These are phyloP conservation scores for Delphinus delphis DNA, from an alignment of 2,113 vertebrate genomes.

Conservation along the genomic window DNA sequence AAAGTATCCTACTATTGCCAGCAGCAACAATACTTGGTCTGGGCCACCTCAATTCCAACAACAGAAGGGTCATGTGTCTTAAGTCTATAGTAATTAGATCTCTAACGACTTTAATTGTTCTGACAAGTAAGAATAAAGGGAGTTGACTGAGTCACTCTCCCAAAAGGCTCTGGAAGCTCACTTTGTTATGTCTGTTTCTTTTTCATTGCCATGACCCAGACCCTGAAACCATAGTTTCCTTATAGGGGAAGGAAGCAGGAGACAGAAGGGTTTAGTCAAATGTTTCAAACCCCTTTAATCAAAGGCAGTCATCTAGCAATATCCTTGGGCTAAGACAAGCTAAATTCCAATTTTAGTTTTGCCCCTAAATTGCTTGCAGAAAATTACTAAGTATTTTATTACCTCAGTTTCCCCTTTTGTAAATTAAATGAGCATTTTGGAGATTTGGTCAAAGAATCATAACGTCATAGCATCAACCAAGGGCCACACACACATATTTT, in stretches of 20 bases:
- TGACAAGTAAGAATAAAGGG: slow-evolving; percentile 38
- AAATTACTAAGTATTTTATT: slow-evolving; percentile 44
- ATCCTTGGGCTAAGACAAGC: neutral
- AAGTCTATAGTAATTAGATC: slow-evolving; percentile 3
- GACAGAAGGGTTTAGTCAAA: slow-evolving; percentile 25
- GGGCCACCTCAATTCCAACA: slow-evolving; percentile 25
- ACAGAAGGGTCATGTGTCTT: neutral
- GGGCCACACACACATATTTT: neutral
- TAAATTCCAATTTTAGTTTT: slow-evolving; percentile 52
- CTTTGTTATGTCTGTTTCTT: slow-evolving; percentile 42
- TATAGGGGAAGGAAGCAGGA: neutral
- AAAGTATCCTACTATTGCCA: slow-evolving; percentile 6
- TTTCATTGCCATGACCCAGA: slow-evolving; percentile 19
- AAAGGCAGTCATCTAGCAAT: slow-evolving; percentile 22
- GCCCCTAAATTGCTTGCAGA: slow-evolving; percentile 31
- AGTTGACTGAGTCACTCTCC: slow-evolving; percentile 14
- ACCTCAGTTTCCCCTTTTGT: slow-evolving; percentile 50
- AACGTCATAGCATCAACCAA: slow-evolving; percentile 19
- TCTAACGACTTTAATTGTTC: slow-evolving; percentile 38
- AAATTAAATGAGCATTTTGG: slow-evolving; percentile 39
- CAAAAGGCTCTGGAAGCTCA: slow-evolving; percentile 18
- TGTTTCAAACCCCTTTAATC: slow-evolving; percentile 32
- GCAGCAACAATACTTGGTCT: neutral
- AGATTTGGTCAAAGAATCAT: slow-evolving; percentile 52
- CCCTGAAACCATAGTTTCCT: slow-evolving; percentile 20